Conservation (phyloP, 2,797 vertebrate genomes). For the Sebastes taczanowskii region DNA sequence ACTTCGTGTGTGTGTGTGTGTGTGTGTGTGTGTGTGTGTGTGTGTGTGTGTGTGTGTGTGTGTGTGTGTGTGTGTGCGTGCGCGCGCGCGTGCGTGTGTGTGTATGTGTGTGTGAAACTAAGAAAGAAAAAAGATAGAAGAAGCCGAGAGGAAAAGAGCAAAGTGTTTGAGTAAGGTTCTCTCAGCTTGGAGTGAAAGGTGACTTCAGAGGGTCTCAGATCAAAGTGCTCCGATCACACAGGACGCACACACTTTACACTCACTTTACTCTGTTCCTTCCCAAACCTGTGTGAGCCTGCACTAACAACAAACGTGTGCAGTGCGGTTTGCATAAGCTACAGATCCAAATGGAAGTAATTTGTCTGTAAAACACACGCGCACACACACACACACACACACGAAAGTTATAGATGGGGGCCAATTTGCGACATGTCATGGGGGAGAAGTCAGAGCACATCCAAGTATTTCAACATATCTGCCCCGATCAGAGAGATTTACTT, state of each 20-base stretch:
- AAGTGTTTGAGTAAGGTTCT: slow-evolving; percentile 52
- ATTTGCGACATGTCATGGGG: slow-evolving; percentile 35
- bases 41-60: slow-evolving; percentile 20
- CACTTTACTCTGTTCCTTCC: neutral
- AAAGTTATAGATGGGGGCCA: slow-evolving; percentile 24
- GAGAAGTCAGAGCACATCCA: slow-evolving; percentile 37
- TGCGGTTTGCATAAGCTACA: slow-evolving; percentile 20
- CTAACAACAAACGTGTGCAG: slow-evolving; percentile 16
- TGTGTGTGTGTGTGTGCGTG: slow-evolving; percentile 13
- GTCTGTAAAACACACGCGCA: slow-evolving; percentile 3
- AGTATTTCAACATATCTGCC: slow-evolving; percentile 63
- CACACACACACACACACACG: neutral
- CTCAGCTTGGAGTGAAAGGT: slow-evolving; percentile 55
- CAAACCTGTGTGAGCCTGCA: slow-evolving; percentile 32
- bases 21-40: slow-evolving; percentile 17
- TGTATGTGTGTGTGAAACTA: slow-evolving; percentile 1
- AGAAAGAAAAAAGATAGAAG: slow-evolving; percentile 1
- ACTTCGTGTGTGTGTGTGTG: slow-evolving; percentile 26
- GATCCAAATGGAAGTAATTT: slow-evolving; percentile 51
- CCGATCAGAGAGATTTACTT: slow-evolving; percentile 45
- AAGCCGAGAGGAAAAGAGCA: neutral
- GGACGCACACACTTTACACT: slow-evolving; percentile 9
- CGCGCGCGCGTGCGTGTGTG: too few species aligned
- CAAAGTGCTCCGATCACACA: slow-evolving; percentile 38
- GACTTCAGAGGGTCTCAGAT: slow-evolving; percentile 52